A percentile compares a stretch with the other conserved stretches of the same genome.
These are phyloP conservation scores for Drosophila basisetae DNA, from an alignment of 2,888 invertebrate genomes.

Conservation along the genomic window DNA sequence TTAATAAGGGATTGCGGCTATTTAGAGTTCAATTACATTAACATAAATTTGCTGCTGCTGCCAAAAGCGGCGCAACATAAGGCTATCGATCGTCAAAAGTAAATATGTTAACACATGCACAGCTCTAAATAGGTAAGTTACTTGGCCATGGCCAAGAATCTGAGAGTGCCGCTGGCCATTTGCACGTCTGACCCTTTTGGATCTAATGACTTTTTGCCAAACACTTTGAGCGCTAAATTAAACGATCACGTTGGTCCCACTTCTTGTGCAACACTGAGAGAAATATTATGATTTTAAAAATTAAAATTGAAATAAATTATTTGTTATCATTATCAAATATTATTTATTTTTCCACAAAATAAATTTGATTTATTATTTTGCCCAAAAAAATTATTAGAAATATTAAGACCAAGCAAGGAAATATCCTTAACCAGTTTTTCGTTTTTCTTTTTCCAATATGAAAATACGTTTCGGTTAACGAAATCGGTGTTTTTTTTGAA, in stretches of 20 bases:
- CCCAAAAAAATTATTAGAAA: background rate
- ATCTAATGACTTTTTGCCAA: conserved; percentile 62
- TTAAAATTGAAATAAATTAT: background rate
- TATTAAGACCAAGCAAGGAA: background rate
- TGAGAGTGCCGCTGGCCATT: conserved; percentile 36
- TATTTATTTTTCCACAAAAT: background rate
- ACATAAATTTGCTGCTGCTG: conserved; percentile 47
- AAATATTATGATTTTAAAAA: conserved; percentile 16
- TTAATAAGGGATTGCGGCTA: conserved; percentile 29
- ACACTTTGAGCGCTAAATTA: conserved; percentile 19
- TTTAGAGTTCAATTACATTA: conserved; percentile 48
- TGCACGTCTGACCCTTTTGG: conserved; percentile 75
- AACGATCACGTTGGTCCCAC: conserved; percentile 31
- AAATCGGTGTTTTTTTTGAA: background rate
- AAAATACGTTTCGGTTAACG: background rate
- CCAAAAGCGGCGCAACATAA: conserved; percentile 46
- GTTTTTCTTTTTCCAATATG: background rate
- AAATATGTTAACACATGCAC: conserved; percentile 3
- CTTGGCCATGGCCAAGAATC: conserved; percentile 37
- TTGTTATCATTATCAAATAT: background rate
- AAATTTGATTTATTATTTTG: background rate
- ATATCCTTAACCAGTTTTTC: fast-evolving
- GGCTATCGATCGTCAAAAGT: conserved; percentile 49
- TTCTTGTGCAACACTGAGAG: conserved; percentile 56
- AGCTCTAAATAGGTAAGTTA: conserved; percentile 1